Percentiles rank a stretch among this genome's conserved stretches.
These are phyloP conservation scores for Zosterops hypoxanthus DNA, from an alignment of 2,113 vertebrate species.

Conservation along the genomic window DNA sequence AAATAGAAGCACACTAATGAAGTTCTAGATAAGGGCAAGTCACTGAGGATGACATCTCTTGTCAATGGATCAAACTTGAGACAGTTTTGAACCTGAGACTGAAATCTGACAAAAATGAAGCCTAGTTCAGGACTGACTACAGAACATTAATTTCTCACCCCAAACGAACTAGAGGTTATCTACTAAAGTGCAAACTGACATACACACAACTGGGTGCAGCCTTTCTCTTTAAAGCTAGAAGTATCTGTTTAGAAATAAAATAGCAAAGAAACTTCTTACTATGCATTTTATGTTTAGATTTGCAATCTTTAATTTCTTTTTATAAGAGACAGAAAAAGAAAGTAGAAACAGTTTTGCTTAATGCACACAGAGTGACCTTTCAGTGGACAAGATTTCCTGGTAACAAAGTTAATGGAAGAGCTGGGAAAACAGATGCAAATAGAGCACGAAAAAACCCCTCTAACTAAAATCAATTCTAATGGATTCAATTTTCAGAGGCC, in stretches of 20 bases:
- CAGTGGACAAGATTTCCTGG: background rate
- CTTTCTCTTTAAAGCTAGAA: background rate
- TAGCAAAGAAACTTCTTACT: background rate
- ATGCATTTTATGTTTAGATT: background rate
- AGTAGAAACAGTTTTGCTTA: background rate
- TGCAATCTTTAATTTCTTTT: background rate
- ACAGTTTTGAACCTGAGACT: background rate
- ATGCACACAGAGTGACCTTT: background rate
- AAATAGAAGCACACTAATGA: background rate
- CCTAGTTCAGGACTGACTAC: background rate
- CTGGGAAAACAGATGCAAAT: background rate
- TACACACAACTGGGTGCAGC: background rate
- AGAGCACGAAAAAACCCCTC: background rate
- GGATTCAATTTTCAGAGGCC: slow-evolving; percentile 11
- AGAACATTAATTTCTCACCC: background rate
- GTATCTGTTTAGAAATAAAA: background rate
- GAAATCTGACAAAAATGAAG: background rate
- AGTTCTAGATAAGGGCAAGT: background rate
- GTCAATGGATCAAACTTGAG: background rate
- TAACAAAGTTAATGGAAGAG: background rate
- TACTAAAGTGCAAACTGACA: background rate
- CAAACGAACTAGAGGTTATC: background rate
- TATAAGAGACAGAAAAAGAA: background rate
- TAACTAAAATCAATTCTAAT: slow-evolving; percentile 41
- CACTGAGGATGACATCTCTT: background rate